These are phyloP conservation scores for Scalopus aquaticus DNA, from an alignment of 2,113 vertebrate species.

Conservation along the genomic window DNA sequence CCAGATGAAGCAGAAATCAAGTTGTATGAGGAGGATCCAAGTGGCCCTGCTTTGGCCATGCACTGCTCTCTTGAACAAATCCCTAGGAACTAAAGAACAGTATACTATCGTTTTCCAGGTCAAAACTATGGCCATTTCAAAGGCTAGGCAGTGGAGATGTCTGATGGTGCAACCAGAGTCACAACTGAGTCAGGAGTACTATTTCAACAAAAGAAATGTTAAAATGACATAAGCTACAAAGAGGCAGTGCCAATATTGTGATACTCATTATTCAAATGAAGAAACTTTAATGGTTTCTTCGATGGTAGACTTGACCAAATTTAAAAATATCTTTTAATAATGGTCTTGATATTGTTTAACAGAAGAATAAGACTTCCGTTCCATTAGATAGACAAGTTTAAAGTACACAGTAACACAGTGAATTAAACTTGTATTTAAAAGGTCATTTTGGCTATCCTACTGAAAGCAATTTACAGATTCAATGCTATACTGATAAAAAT, in stretches of 20 bases:
- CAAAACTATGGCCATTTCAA: background rate
- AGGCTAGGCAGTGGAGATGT: background rate
- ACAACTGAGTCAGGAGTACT: background rate
- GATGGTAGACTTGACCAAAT: background rate
- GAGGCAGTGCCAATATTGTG: background rate
- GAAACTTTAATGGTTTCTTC: background rate
- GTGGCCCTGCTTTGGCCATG: background rate
- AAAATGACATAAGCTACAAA: background rate
- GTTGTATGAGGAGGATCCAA: background rate
- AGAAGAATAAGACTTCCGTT: background rate
- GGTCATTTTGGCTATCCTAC: no score
- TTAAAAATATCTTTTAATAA: background rate
- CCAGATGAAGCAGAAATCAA: background rate
- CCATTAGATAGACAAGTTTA: background rate
- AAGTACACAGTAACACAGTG: background rate
- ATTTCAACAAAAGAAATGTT: background rate
- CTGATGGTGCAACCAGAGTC: background rate
- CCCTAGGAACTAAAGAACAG: background rate
- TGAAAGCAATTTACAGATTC: no score
- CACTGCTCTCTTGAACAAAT: background rate
- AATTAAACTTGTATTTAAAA: slow-evolving; percentile 16
- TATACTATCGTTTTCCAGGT: background rate
- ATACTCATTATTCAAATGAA: background rate
- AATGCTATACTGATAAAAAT: no score
- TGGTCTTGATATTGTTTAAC: background rate